Conservation (phyloP, 2,888 invertebrate species). For the Lampropteryx suffumata region DNA sequence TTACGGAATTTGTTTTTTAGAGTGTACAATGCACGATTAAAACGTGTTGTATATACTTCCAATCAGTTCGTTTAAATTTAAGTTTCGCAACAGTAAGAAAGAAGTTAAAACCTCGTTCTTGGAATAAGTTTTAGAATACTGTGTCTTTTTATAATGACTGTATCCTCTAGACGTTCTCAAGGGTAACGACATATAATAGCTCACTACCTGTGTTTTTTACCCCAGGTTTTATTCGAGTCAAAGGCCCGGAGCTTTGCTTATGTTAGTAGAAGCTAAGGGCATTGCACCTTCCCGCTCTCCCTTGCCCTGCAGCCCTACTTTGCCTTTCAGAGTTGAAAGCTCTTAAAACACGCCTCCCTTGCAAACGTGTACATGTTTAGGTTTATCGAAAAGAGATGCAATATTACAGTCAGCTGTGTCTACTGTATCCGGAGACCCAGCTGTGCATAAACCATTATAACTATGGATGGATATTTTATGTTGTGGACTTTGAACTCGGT, state of each 20-base stretch:
- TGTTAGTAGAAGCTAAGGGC: conserved; percentile 74
- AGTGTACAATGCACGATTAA: conserved; percentile 19
- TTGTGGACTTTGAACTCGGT: conserved; percentile 78
- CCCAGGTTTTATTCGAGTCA: conserved; percentile 66
- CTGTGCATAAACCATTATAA: conserved; percentile 68
- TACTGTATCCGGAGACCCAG: conserved; percentile 65
- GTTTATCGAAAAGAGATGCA: conserved; percentile 74
- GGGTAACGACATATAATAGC: conserved; percentile 74
- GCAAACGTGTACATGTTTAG: conserved; percentile 53
- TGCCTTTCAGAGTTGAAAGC: conserved; percentile 66
- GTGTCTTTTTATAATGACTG: conserved; percentile 30
- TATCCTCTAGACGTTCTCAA: conserved; percentile 76
- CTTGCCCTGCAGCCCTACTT: conserved; percentile 82
- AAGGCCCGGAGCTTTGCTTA: conserved; percentile 70
- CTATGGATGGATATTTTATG: conserved; percentile 65
- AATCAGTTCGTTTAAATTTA: conserved; percentile 8
- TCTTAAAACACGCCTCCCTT: conserved; percentile 61
- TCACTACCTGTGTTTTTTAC: conserved; percentile 79
- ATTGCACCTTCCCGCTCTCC: conserved; percentile 79
- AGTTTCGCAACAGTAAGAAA: conserved; percentile 17
- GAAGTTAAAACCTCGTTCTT: conserved; percentile 1
- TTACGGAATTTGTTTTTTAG: conserved; percentile 26
- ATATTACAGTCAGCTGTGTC: conserved; percentile 58
- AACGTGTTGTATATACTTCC: conserved; percentile 28
- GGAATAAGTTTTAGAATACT: conserved; percentile 5